A percentile compares a stretch with the other conserved stretches of the same genome.
Conservation (phyloP, 2,888 invertebrate genomes). For the Corbicula japonica region DNA sequence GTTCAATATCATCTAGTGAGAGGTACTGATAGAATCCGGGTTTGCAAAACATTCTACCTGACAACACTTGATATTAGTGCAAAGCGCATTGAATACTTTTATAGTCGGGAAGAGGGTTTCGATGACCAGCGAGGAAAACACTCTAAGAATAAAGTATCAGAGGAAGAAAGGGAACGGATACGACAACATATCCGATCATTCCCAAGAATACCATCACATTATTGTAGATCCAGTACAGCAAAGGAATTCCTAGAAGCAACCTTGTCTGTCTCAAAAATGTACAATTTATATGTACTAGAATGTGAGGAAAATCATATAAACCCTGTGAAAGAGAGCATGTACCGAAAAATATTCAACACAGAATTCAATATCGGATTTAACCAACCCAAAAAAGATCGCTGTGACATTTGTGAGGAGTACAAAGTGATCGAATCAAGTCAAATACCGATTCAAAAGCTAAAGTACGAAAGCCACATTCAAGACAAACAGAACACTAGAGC, state of each 20-base stretch:
- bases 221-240: constrained; percentile 23
- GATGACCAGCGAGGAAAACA: constrained; percentile 29
- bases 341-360: constrained; percentile 44
- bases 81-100: constrained; percentile 33
- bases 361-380: constrained; percentile 54
- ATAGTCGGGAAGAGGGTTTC: constrained; percentile 5
- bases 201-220: constrained; percentile 39
- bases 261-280: constrained; percentile 41
- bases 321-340: constrained; percentile 30
- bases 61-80: constrained; percentile 48
- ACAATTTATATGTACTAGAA: constrained; percentile 32
- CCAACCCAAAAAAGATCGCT: constrained; percentile 38
- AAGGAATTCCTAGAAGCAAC: constrained; percentile 42
- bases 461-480: constrained; percentile 27
- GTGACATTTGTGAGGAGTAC: constrained; percentile 40
- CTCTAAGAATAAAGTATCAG: constrained; percentile 14
- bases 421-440: constrained; percentile 7
- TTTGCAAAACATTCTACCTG: constrained; percentile 53
- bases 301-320: constrained; percentile 23
- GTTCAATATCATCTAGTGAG: constrained; percentile 27
- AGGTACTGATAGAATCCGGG: constrained; percentile 24
- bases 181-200: constrained; percentile 47
- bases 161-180: constrained; percentile 13
- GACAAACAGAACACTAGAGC: constrained; percentile 32
- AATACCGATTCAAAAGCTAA: constrained; percentile 11